Evolutionary conservation across 2,888 invertebrate species (phyloP), one percentile per base, ranked within the genome.

Genomic region (Pemphredon lugubris): DNA sequence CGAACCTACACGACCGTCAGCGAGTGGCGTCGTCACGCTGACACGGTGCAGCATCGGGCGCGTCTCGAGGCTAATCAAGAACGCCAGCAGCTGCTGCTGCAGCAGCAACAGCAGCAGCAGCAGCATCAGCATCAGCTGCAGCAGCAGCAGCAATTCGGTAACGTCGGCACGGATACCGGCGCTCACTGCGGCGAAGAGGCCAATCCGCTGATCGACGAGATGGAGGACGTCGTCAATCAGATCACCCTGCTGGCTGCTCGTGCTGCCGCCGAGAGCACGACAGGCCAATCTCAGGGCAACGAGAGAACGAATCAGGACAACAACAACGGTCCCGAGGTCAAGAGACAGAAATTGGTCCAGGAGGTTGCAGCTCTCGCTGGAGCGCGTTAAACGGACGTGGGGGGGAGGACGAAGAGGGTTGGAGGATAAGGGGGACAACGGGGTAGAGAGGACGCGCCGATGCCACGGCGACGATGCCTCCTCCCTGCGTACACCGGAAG

Each of bases 161-260:
- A 42, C 0, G 53, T 63, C 9, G 44, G 13, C 16, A 42, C 0
- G 34, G 76, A 88, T 87, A 32, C 88, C 85, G 70, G 86, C 86
- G 63, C 88, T 83, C 60, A 77, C 34, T 74, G 69, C 14, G 80
- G 71, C 61, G 57, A 91, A 13, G 90, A 90, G 53, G 87, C 89
- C 13, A 88, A 88, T 68, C 90, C 90, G 20, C 91, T 95, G 48
- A 93, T 93, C 68, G 94, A 95, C 90, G 95, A 95, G 90, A 95
- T 95, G 95, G 95, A 95, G 89, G 94, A 95, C 90, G 95, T 95
- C 76, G 95, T 95, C 71, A 95, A 95, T 90, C 95, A 95, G 91
- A 95, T 95, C 85, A 95, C 95, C 72, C 91, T 95, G 79, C 90
- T 95, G 86, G 95, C 95, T 63, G 95, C 95, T 16, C 92, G 94